Percentiles rank a stretch among this genome's conserved stretches.
Conservation (phyloP, 2,888 invertebrate species). For the Liposcelis brunnea region DNA sequence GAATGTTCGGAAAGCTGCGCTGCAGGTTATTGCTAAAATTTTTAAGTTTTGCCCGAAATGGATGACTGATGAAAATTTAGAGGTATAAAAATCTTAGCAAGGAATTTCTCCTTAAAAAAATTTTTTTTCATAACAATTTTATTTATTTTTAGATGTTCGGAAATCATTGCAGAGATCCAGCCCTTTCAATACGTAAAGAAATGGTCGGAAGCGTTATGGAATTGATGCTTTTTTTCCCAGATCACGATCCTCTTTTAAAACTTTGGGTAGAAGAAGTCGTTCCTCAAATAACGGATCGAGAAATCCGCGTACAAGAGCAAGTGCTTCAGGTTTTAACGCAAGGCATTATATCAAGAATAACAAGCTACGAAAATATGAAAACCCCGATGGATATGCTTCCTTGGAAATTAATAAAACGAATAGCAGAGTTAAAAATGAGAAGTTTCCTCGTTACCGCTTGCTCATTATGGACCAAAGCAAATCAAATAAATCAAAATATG, state of each 20-base stretch:
- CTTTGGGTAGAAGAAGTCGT: constrained; percentile 6
- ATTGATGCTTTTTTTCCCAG: constrained; percentile 1
- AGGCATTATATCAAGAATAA: not conserved
- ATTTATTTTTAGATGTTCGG: constrained; percentile 1
- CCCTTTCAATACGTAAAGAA: constrained; percentile 1
- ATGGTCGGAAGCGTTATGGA: constrained; percentile 7
- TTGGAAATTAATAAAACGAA: not conserved
- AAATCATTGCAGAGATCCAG: not conserved
- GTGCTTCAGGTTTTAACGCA: not conserved
- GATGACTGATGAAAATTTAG: constrained; percentile 4
- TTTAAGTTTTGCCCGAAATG: constrained; percentile 2
- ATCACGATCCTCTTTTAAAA: not conserved
- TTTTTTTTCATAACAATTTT: not conserved
- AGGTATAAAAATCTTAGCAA: not conserved
- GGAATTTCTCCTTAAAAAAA: too few relatives aligned
- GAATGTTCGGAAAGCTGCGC: not conserved
- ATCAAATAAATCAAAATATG: not conserved
- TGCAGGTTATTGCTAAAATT: not conserved
- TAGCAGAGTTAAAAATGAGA: constrained; percentile 1
- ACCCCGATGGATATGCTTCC: not conserved
- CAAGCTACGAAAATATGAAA: not conserved
- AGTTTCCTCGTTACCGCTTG: constrained; percentile 2
- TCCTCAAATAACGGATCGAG: constrained; percentile 1
- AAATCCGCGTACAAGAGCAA: constrained; percentile 1
- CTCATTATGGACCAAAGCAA: not conserved